Percentiles rank a stretch among this genome's conserved stretches.
phyloP scores from a whole-genome alignment of 2,113 vertebrate species.

The Poeciliopsis turrubarensis region DNA sequence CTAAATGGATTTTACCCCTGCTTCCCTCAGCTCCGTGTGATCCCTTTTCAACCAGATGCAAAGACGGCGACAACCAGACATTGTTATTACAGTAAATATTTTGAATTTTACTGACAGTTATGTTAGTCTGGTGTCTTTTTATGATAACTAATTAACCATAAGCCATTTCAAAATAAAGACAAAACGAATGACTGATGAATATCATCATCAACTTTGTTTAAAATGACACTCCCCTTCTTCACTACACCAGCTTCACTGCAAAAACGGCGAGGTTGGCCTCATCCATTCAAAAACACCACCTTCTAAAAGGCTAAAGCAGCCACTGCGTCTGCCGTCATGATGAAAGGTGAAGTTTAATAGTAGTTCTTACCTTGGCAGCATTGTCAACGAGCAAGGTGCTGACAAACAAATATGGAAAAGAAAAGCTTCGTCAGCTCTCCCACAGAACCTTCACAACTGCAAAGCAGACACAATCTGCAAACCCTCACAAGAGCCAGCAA shows the following conservation, averaged over 20 bases:
- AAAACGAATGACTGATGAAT: not conserved
- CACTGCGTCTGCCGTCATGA: not conserved
- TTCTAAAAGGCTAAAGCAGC: not conserved
- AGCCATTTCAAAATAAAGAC: not conserved
- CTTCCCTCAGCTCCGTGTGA: not conserved
- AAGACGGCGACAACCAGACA: not conserved
- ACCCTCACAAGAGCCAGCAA: not conserved
- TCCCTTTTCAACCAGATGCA: not conserved
- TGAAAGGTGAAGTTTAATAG: not conserved
- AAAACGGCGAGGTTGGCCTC: not conserved
- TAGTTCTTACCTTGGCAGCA: not conserved
- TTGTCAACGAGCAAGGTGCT: not conserved
- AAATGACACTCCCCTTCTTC: not conserved
- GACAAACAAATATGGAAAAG: not conserved
- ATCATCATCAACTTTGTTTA: not conserved
- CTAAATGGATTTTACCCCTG: not conserved
- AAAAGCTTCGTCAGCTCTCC: not conserved
- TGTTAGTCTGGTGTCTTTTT: not conserved
- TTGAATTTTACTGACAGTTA: not conserved
- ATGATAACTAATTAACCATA: not conserved
- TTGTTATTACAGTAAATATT: not conserved
- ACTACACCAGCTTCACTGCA: not conserved
- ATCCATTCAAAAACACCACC: not conserved
- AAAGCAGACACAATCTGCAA: slow-evolving; percentile 4
- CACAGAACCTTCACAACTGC: not conserved